Evolutionary conservation across 2,113 vertebrate genomes (phyloP).

Genomic region (Gadus chalcogrammus): DNA sequence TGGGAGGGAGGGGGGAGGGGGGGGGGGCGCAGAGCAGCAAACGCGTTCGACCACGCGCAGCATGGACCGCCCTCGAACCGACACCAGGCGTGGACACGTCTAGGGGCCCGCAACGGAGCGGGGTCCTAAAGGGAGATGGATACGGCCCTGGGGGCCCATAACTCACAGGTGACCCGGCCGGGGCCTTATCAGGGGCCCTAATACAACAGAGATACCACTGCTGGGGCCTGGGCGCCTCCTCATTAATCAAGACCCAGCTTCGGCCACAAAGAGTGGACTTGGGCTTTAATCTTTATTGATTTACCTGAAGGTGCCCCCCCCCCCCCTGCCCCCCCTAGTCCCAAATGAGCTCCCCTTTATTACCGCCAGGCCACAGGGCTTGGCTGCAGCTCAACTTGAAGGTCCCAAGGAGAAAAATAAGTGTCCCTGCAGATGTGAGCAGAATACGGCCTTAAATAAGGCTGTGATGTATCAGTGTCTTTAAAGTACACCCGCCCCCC

Average conservation of each 20-base stretch:
- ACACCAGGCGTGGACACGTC: no score
- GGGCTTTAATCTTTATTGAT: constrained; percentile 54
- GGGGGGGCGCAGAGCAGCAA: no score
- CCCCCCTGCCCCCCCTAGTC: not conserved
- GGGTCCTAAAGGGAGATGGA: constrained; percentile 37
- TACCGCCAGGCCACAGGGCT: constrained; percentile 31
- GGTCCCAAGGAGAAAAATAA: not conserved
- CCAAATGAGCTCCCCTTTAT: constrained; percentile 38
- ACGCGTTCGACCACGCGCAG: no score
- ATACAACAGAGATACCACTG: constrained; percentile 62
- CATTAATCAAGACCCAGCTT: constrained; percentile 60
- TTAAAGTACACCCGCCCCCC: no score
- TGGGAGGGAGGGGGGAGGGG: no score
- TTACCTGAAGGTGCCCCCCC: not conserved
- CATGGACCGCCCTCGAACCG: no score
- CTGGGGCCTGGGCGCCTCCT: constrained; percentile 37
- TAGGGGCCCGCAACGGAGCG: no score
- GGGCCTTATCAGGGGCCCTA: constrained; percentile 60
- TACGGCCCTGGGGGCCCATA: constrained; percentile 46
- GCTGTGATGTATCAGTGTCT: no score
- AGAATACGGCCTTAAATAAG: not conserved
- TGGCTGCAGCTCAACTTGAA: constrained; percentile 6
- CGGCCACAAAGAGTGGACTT: constrained; percentile 31
- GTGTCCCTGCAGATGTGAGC: not conserved
- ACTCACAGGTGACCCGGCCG: constrained; percentile 59